phyloP scores from a whole-genome alignment of 1,140 invertebrate species.

The Megathymus violae region DNA sequence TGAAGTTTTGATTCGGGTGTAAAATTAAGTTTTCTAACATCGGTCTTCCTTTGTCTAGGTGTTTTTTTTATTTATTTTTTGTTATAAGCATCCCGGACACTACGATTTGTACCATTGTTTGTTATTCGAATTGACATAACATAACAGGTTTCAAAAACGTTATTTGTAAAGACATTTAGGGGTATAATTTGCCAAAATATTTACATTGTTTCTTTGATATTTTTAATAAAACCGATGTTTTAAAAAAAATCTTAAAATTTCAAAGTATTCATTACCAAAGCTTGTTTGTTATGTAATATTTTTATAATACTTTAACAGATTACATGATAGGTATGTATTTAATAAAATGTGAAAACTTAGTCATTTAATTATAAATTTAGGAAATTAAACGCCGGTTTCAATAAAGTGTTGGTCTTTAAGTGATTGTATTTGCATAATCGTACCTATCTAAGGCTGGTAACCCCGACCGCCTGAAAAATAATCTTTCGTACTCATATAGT shows the following conservation, averaged over 20 bases:
- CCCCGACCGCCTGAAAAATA: background rate
- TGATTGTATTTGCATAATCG: too few species aligned
- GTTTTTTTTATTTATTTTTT: conserved; percentile 56
- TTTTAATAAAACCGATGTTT: too few species aligned
- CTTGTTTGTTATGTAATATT: too few species aligned
- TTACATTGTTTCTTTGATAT: background rate
- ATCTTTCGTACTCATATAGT: background rate
- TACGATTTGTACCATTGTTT: conserved; percentile 61
- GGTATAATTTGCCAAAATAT: conserved; percentile 22
- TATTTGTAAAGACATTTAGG: conserved; percentile 21
- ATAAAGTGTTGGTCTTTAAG: too few species aligned
- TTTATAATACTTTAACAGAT: too few species aligned
- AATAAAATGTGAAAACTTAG: too few species aligned
- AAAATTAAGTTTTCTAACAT: conserved; percentile 79
- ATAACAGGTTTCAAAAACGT: conserved; percentile 48
- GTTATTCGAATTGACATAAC: conserved; percentile 58
- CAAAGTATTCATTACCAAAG: too few species aligned
- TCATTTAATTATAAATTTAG: too few species aligned
- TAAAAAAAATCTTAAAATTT: too few species aligned
- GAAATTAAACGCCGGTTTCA: too few species aligned
- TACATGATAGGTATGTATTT: too few species aligned
- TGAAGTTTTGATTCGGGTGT: conserved; percentile 77
- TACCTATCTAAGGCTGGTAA: background rate
- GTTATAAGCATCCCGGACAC: conserved; percentile 48
- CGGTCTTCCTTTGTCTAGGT: conserved; percentile 60